Base-by-base conservation (phyloP, 2,888 invertebrate species). In the Kryphioiulus occultus region DNA sequence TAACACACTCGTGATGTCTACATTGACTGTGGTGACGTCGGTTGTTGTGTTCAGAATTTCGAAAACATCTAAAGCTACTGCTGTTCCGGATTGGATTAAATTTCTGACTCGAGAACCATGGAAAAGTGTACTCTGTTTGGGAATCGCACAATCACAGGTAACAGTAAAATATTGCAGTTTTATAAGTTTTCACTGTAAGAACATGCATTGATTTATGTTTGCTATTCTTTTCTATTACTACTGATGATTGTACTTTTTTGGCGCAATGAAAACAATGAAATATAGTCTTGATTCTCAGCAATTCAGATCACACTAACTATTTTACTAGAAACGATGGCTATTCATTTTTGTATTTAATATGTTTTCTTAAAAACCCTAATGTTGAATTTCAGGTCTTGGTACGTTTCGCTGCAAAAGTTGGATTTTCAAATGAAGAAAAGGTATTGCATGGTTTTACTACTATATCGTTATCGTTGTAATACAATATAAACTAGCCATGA, bases 1-100 rank as follows among this genome's bases (percentile, higher is more conserved):
- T 44, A 86, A 86, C 10, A 44, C 86, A 26, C 59, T 86, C 12
- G 53, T 86, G 26, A 53, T 53, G 86, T 19, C 86, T 47, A n/a
- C 26, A 15, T 30, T 86, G 30, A 44, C 53, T 26, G 22, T 86
- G 22, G 47, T 86, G 0, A 53, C 22, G 22, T 26, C 86, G n/a
- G 86, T 86, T 1, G 2, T 26, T 22, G 86, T 86, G 2, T 9
- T 86, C 47, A n/a, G 86, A 47, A 47, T 86, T 26, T 15, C 44
- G 19, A 42, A 30, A 59, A 86, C 47, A 7, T 17, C 44, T 0
- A 59, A 35, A 19, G 32, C 26, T n/a, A 53, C 35, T 3, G 10
- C 86, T 26, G 7, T 86, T 86, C 86, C 86, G 53, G 22, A 30
- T 30, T 78, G 78, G 78, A 15, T 78, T 30, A 30, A 78, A 30